A percentile compares a stretch with the other conserved stretches of the same genome.
Conservation (phyloP, 2,113 vertebrate species). For the Halcyon malimbica region DNA sequence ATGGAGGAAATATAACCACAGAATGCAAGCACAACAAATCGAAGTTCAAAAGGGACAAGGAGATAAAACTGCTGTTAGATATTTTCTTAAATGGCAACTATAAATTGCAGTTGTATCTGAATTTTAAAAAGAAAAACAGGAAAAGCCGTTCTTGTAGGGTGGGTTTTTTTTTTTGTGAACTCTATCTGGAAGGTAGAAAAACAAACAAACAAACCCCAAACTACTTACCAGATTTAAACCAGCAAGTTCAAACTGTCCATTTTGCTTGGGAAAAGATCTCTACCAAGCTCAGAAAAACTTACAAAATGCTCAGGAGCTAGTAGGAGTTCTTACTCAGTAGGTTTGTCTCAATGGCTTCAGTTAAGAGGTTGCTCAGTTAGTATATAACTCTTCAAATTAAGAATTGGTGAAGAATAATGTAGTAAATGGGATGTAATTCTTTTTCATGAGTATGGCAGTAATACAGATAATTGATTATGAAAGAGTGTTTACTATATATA, state of each 20-base stretch:
- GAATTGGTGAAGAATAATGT: background rate
- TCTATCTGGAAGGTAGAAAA: too few relatives aligned
- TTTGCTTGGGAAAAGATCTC: background rate
- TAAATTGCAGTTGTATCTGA: background rate
- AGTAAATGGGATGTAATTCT: background rate
- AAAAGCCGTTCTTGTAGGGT: background rate
- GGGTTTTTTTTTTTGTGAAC: too few relatives aligned
- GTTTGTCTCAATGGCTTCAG: background rate
- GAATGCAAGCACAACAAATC: background rate
- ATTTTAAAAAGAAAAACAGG: background rate
- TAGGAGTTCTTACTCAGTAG: background rate
- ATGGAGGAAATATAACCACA: background rate
- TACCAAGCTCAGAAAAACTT: background rate
- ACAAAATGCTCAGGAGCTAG: background rate
- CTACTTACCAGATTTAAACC: background rate
- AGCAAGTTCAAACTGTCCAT: background rate
- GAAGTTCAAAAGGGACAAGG: background rate
- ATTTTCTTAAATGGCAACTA: background rate
- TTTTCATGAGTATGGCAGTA: background rate
- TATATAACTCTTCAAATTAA: background rate
- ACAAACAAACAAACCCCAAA: background rate
- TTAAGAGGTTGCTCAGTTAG: background rate
- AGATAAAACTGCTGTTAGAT: background rate
- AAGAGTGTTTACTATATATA: background rate
- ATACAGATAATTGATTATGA: background rate